Evolutionary conservation across 2,797 vertebrate species (phyloP).

Genomic region (Vespertilio murinus): DNA sequence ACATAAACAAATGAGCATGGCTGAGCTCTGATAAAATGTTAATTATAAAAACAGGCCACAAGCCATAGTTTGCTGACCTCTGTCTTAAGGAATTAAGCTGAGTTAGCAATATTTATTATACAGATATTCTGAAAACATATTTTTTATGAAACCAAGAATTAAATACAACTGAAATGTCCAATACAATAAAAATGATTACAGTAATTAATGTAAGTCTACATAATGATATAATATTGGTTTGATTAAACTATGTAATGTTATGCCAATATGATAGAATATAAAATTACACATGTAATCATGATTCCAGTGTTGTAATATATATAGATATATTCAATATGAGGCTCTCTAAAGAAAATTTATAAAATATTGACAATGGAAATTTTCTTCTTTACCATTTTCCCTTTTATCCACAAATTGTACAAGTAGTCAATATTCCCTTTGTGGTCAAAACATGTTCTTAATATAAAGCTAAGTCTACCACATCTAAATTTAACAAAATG

Average conservation of each 20-base stretch:
- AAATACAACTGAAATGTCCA: neutral
- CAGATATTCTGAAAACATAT: neutral
- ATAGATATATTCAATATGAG: neutral
- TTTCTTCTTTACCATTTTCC: constrained; percentile 5
- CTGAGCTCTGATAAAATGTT: neutral
- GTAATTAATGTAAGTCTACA: neutral
- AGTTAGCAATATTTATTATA: neutral
- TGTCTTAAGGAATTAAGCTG: neutral
- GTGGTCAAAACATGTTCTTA: neutral
- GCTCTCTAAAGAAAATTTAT: neutral
- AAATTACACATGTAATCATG: neutral
- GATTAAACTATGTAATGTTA: neutral
- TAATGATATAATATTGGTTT: neutral
- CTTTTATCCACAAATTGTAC: neutral
- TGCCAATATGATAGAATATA: neutral
- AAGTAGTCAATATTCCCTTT: neutral
- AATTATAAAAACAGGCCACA: neutral
- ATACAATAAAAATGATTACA: neutral
- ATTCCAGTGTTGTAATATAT: neutral
- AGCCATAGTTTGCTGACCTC: neutral
- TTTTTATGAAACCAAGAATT: neutral
- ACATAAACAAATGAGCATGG: neutral
- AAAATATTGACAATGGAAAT: neutral
- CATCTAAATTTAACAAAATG: constrained; percentile 15
- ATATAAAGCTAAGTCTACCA: constrained; percentile 3